phyloP scores from a whole-genome alignment of 2,888 invertebrate species.

The Ichneumoninae sp. region DNA sequence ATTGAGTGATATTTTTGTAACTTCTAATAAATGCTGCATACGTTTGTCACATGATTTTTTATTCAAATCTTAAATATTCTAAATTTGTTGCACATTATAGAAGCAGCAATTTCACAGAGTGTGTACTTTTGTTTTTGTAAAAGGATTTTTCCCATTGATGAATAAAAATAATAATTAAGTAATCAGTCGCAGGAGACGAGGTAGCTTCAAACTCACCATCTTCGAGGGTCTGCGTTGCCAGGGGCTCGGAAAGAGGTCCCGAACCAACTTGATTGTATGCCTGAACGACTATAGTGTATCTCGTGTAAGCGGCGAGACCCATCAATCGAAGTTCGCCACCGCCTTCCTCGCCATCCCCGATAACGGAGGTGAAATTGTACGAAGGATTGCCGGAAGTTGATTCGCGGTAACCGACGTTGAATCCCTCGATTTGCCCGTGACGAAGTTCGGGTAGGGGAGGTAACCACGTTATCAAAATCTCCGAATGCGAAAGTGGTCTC shows the following conservation, averaged over 20 bases:
- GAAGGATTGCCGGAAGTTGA: conserved; percentile 85
- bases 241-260: conserved; percentile 89
- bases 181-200: too few species aligned
- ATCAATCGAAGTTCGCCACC: conserved; percentile 88
- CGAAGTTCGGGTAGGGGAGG: conserved; percentile 89
- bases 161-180: not conserved
- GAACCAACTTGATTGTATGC: conserved; percentile 91
- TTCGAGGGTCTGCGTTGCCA: conserved; percentile 89
- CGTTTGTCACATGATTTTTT: too few species aligned
- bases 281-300: conserved; percentile 89
- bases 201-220: conserved; percentile 86
- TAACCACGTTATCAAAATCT: conserved; percentile 90
- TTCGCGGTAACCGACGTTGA: conserved; percentile 89
- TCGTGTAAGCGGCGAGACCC: conserved; percentile 88
- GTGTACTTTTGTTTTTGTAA: not conserved
- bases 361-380: conserved; percentile 89
- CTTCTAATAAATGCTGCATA: too few species aligned
- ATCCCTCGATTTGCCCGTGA: conserved; percentile 91
- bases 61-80: too few species aligned
- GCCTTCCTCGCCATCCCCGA: conserved; percentile 89
- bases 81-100: not conserved
- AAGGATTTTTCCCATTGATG: not conserved
- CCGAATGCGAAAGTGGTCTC: conserved; percentile 90
- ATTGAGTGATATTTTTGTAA: too few species aligned
- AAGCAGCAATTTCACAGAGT: too few species aligned